A percentile compares a stretch with the other conserved stretches of the same genome.
Evolutionary conservation across 2,797 vertebrate genomes (phyloP).

Genomic region (Diplodus sargus): DNA sequence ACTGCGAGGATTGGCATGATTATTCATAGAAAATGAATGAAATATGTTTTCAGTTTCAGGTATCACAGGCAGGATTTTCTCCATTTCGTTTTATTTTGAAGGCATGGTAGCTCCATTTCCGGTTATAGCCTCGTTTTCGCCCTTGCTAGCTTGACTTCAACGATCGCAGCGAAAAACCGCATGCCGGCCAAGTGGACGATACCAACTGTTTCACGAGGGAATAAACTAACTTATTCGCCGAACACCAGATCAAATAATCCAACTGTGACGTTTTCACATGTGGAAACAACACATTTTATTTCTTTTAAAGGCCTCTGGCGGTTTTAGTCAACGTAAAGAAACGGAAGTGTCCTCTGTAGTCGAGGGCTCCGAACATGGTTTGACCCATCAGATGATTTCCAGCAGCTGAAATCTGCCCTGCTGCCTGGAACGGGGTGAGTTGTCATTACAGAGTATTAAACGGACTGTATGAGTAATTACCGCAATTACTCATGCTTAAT

Average conservation of each 20-base stretch:
- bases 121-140: neutral
- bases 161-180: slow-evolving; percentile 51
- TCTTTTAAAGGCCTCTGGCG: fast-evolving
- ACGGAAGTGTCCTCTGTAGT: fast-evolving
- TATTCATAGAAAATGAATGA: neutral
- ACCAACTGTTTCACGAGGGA: slow-evolving; percentile 56
- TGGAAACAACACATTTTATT: fast-evolving
- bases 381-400: slow-evolving; percentile 69
- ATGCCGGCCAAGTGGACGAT: slow-evolving; percentile 69
- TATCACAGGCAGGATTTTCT: neutral
- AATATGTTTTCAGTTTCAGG: neutral
- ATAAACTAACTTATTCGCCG: fast-evolving
- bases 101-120: neutral
- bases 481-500: neutral
- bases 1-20: neutral
- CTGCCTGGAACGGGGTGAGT: neutral
- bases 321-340: fast-evolving
- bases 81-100: slow-evolving; percentile 58
- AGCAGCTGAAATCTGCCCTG: slow-evolving; percentile 63
- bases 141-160: slow-evolving; percentile 8
- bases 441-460: slow-evolving; percentile 12
- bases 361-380: slow-evolving; percentile 49
- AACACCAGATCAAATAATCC: fast-evolving
- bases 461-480: slow-evolving; percentile 18
- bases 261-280: fast-evolving